Base-by-base conservation (phyloP, 92 coral and sea anemone species). In the Nematostella vectensis region DNA sequence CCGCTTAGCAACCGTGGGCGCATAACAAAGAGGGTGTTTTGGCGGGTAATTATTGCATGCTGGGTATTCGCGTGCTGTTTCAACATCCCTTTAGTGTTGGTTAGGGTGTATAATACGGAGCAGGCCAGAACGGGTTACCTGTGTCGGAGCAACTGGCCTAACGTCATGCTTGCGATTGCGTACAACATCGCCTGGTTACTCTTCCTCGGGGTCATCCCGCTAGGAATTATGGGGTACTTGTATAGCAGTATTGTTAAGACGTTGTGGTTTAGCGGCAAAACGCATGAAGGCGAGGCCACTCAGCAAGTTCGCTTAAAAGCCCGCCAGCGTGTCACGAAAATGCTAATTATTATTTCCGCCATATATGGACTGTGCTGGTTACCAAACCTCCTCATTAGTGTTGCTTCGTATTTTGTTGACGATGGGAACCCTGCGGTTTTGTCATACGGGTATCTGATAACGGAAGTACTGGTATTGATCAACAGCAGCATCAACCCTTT, bases 401-500 rank as follows among this genome's bases (percentile, higher is more conserved):
- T 68, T 21, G 27, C 67, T 0, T 0, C 15, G 25, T 75, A 67
- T 49, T 75, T 59, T 25, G n/a, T n/a, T n/a, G 54, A 67, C 49
- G 8, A 58, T 3, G 33, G 25, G n/a, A 37, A 4, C 18, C 25
- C 59, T 21, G 53, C 21, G 6, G 43, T 61, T 15, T 8, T 1
- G 18, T 75, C 82, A 8, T 66, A 52, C 30, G 82, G 75, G 18
- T 75, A 75, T 67, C 68, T 67, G 39, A 63, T 75, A 25, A 58
- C 75, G n/a, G 82, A 75, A 31, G 48, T 75, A 25, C 56, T 75
- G 21, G 82, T 75, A 1, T 52, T 75, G n/a, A 27, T 75, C 3
- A 75, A 75, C 31, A 66, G 75, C 60, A 75, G 69, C 39, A 67
- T 68, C 6, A 75, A 75, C 29, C 82, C 82, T 2, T 75, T 67